Evolutionary conservation across 2,888 invertebrate species (phyloP).

Genomic region (Criorhina ranunculi): DNA sequence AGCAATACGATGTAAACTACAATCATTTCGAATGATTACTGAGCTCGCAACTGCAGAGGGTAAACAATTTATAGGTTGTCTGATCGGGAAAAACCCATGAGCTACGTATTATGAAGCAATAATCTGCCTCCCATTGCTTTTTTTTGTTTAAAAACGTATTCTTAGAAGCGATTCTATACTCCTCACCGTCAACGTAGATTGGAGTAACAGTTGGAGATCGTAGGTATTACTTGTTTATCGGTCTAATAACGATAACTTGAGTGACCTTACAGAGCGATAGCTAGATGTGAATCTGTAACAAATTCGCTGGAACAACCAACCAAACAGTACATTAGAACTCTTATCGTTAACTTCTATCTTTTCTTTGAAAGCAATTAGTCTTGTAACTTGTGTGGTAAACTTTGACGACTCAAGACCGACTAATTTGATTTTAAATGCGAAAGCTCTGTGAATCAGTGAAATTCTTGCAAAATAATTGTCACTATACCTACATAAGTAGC

Average conservation of each 20-base stretch:
- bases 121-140: no score
- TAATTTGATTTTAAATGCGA: no score
- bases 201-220: background rate
- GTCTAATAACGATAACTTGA: background rate
- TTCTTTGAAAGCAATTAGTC: no score
- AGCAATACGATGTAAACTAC: constrained; percentile 6
- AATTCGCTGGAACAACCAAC: background rate
- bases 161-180: background rate
- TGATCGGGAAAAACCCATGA: constrained; percentile 3
- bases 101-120: background rate
- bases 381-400: background rate
- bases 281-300: background rate
- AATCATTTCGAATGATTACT: constrained; percentile 30
- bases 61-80: constrained; percentile 29
- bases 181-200: background rate
- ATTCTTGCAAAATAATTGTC: no score
- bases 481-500: no score
- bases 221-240: background rate
- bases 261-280: background rate
- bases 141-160: background rate
- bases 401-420: no score
- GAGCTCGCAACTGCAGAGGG: background rate
- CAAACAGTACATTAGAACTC: background rate
- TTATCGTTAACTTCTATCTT: no score
- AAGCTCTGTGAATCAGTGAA: no score